phyloP scores from a whole-genome alignment of 2,888 invertebrate genomes.

The Aspidiotus destructor region DNA sequence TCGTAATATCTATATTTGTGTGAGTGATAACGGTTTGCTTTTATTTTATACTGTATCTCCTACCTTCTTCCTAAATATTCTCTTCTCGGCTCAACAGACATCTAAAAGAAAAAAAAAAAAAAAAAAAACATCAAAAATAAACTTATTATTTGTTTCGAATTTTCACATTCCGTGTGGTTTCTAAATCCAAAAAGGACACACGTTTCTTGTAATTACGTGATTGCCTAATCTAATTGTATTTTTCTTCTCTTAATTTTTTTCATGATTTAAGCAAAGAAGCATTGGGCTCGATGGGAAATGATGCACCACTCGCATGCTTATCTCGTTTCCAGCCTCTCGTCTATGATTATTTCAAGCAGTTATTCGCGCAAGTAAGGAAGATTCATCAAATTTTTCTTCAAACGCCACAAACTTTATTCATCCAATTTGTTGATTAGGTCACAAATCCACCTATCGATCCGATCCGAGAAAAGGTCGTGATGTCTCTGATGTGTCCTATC shows the following conservation, averaged over 20 bases:
- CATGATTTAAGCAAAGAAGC: conserved; percentile 75
- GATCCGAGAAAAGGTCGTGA: conserved; percentile 95
- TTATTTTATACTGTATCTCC: neutral
- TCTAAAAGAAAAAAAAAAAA: no score
- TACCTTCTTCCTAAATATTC: no score
- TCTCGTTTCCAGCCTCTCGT: conserved; percentile 89
- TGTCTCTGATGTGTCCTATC: conserved; percentile 94
- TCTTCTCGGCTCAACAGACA: no score
- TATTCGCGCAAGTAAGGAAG: conserved; percentile 78
- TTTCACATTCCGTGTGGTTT: no score
- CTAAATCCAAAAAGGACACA: no score
- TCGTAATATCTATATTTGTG: neutral
- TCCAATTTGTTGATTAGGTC: conserved; percentile 46
- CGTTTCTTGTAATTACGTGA: no score
- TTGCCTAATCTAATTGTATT: no score
- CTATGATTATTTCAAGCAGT: conserved; percentile 96
- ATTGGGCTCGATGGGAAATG: conserved; percentile 98
- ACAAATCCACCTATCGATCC: conserved; percentile 99
- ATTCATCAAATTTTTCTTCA: neutral
- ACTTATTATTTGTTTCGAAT: no score
- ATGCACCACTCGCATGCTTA: conserved; percentile 92
- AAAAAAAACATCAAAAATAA: no score
- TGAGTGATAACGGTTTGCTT: conserved; percentile 1
- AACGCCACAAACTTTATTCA: neutral
- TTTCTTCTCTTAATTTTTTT: neutral